These are phyloP conservation scores for Sigmodon hispidus DNA, from an alignment of 2,113 vertebrate genomes.

Conservation along the genomic window DNA sequence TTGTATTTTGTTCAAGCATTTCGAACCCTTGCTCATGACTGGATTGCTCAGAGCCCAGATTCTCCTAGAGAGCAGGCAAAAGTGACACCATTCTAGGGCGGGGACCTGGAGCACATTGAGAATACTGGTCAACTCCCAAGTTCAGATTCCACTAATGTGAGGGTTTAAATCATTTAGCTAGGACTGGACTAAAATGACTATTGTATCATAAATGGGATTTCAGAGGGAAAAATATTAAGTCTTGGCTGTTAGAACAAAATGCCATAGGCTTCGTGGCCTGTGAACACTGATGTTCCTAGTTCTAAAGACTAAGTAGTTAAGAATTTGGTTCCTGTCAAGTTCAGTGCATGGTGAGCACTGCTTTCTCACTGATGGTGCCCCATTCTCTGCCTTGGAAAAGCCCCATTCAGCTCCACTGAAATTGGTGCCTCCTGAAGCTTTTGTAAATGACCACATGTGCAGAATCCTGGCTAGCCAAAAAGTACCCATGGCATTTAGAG, in stretches of 20 bases:
- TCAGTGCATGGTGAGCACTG: background rate
- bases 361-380: background rate
- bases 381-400: background rate
- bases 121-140: background rate
- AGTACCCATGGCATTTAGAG: background rate
- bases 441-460: background rate
- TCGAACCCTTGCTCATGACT: background rate
- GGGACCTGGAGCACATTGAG: background rate
- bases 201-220: fast-evolving
- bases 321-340: background rate
- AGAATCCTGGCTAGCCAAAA: background rate
- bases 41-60: background rate
- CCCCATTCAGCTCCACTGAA: background rate
- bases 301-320: background rate
- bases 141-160: background rate
- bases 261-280: background rate
- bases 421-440: background rate
- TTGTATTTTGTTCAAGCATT: background rate
- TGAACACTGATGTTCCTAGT: background rate
- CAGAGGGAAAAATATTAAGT: background rate
- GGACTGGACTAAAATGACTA: background rate
- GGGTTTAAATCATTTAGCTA: background rate
- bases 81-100: background rate
- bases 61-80: background rate
- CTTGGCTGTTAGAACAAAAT: background rate